phyloP scores from a whole-genome alignment of 2,113 vertebrate genomes.

The Passer domesticus region DNA sequence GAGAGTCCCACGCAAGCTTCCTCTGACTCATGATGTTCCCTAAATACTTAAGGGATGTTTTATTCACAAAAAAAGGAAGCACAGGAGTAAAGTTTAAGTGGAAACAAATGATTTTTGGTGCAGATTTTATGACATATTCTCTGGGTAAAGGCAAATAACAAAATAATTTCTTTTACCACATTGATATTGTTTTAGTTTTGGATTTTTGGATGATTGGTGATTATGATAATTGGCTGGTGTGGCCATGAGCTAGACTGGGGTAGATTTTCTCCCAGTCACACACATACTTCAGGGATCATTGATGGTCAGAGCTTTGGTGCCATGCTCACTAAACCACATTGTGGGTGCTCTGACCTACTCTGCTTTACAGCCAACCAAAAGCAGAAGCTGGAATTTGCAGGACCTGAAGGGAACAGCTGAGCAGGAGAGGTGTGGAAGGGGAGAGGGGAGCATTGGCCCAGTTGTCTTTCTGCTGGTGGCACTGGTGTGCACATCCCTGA shows the following conservation, averaged over 20 bases:
- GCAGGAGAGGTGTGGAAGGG: neutral
- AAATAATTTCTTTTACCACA: neutral
- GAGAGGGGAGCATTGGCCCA: neutral
- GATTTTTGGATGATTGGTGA: neutral
- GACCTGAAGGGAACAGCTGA: neutral
- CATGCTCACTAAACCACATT: neutral
- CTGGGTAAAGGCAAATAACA: neutral
- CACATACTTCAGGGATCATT: neutral
- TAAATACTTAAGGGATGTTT: conserved; percentile 52
- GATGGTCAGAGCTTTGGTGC: neutral
- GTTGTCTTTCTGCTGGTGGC: neutral
- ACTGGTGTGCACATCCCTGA: neutral
- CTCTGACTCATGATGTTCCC: neutral
- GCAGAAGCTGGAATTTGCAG: neutral
- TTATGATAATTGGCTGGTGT: neutral
- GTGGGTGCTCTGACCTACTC: neutral
- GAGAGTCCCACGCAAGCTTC: neutral
- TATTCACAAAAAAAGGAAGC: conserved; percentile 24
- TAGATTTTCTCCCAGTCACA: neutral
- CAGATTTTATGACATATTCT: conserved; percentile 31
- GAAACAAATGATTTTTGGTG: conserved; percentile 58
- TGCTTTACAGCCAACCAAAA: neutral
- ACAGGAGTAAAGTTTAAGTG: conserved; percentile 16
- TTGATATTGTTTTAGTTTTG: neutral
- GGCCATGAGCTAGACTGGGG: neutral